Conservation (phyloP, 2,888 invertebrate species). For the Eupithecia exiguata region DNA sequence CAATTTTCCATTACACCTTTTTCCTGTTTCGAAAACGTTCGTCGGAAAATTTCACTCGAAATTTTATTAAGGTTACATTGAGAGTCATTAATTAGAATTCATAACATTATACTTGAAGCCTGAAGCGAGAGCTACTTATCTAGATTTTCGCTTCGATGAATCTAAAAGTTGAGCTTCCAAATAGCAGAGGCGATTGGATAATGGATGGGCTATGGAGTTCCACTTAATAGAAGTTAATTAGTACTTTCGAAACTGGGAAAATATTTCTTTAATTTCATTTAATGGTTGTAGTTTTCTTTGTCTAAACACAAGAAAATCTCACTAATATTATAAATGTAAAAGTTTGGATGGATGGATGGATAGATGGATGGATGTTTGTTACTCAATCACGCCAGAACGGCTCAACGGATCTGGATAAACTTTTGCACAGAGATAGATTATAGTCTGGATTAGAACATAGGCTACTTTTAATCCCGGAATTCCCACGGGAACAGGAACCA, state of each 20-base stretch:
- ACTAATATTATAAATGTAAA: no score
- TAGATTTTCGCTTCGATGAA: not conserved
- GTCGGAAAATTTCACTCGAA: slow-evolving; percentile 19
- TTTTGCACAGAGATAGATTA: no score
- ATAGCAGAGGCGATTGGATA: not conserved
- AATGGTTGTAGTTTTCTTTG: no score
- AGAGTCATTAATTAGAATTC: slow-evolving; percentile 42
- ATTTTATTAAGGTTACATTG: slow-evolving; percentile 17
- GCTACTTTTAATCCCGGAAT: no score
- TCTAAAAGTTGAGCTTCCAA: not conserved
- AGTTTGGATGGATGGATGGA: no score
- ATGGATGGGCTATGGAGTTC: slow-evolving; percentile 6
- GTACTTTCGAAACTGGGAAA: not conserved
- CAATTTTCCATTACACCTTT: slow-evolving; percentile 35
- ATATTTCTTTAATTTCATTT: no score
- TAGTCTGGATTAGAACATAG: no score
- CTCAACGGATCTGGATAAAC: no score
- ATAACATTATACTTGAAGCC: slow-evolving; percentile 34
- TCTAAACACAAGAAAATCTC: no score
- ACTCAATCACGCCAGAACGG: no score
- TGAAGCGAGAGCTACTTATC: slow-evolving; percentile 2
- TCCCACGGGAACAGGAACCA: no score
- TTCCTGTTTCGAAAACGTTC: slow-evolving; percentile 30
- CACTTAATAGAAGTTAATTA: not conserved
- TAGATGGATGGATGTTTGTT: no score